Evolutionary conservation across 2,888 invertebrate species (phyloP).

Genomic region (Xanthorhoe designata): DNA sequence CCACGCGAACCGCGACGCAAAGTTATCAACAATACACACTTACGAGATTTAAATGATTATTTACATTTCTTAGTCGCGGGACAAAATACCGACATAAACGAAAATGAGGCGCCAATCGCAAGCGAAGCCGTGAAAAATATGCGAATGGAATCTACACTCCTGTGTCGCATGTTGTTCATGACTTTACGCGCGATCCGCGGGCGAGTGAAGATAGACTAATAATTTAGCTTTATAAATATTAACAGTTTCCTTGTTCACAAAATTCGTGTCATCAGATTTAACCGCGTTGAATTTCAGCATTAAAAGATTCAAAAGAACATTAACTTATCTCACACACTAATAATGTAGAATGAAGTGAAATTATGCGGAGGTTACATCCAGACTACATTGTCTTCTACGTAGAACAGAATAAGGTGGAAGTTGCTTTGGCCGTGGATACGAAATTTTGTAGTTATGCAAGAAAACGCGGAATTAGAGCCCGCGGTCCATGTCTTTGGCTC

Average conservation of each 20-base stretch:
- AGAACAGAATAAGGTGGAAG: conserved; percentile 14
- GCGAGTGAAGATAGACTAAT: no score
- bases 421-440: conserved; percentile 11
- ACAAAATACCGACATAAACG: no score
- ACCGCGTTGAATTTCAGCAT: background rate
- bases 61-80: no score
- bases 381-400: conserved; percentile 17
- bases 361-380: conserved; percentile 14
- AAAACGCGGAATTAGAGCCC: conserved; percentile 62
- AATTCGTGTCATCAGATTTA: background rate
- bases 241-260: background rate
- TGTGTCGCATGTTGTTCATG: no score
- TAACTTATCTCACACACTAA: conserved; percentile 34
- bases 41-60: no score
- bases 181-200: no score
- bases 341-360: conserved; percentile 31
- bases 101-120: no score
- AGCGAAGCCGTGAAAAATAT: no score
- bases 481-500: conserved; percentile 64
- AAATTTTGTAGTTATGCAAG: conserved; percentile 22
- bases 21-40: no score
- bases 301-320: conserved; percentile 26
- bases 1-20: no score
- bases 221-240: background rate
- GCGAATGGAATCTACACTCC: no score